phyloP scores from a whole-genome alignment of 2,888 invertebrate genomes.

The Cephus nigrinus region DNA sequence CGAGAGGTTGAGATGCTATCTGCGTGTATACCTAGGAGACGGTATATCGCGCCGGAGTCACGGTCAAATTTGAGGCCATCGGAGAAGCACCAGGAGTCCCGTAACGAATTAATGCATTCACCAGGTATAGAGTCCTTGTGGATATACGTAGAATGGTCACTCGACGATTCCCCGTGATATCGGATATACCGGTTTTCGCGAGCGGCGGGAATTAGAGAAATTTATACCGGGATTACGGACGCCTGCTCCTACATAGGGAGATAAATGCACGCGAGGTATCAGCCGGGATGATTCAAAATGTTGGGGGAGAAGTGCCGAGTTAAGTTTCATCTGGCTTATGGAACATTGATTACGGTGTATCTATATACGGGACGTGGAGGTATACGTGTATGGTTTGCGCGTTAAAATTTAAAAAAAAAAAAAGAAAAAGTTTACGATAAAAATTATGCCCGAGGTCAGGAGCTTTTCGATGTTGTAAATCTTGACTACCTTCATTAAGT shows the following conservation, averaged over 20 bases:
- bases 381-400: neutral
- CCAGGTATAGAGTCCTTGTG: neutral
- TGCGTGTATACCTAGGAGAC: neutral
- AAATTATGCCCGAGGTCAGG: neutral
- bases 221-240: neutral
- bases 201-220: neutral
- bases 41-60: neutral
- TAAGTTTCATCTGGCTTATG: neutral
- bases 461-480: neutral
- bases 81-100: neutral
- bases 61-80: neutral
- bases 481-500: slow-evolving; percentile 25
- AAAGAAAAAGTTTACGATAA: neutral
- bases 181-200: neutral
- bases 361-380: neutral
- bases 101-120: neutral
- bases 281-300: neutral
- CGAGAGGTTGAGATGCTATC: neutral
- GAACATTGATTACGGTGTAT: neutral
- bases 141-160: neutral
- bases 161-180: neutral
- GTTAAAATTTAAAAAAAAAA: neutral
- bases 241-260: neutral
- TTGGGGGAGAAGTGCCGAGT: neutral
- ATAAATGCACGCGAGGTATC: slow-evolving; percentile 21